A percentile compares a stretch with the other conserved stretches of the same genome.
These are phyloP conservation scores for Synergus umbraculus DNA, from an alignment of 2,888 invertebrate species.

Conservation along the genomic window DNA sequence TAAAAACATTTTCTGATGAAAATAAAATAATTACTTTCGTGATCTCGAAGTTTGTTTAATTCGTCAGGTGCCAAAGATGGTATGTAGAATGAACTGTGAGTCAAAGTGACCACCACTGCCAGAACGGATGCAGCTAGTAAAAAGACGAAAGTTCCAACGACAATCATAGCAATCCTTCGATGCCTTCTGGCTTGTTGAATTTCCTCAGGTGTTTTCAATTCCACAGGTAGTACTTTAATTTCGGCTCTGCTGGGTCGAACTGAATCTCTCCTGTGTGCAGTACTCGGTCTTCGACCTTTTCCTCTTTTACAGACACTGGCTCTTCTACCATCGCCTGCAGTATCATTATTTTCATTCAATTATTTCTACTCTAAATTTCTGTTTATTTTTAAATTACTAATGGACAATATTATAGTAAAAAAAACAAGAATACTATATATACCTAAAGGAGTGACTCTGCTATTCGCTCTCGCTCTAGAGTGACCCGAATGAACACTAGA, in stretches of 20 bases:
- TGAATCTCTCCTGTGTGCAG: constrained; percentile 90
- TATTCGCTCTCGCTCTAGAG: constrained; percentile 69
- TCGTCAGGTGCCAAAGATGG: constrained; percentile 81
- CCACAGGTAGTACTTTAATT: constrained; percentile 61
- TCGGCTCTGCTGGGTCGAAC: constrained; percentile 75
- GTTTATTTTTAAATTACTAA: background rate
- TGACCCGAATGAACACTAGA: constrained; percentile 65
- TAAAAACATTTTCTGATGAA: background rate
- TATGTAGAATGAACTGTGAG: constrained; percentile 83
- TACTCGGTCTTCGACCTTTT: constrained; percentile 63
- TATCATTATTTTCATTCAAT: constrained; percentile 26
- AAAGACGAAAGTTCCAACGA: constrained; percentile 86
- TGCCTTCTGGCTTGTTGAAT: constrained; percentile 84
- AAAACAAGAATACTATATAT: constrained; percentile 50
- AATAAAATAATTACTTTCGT: constrained; percentile 60
- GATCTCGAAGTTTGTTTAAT: constrained; percentile 68
- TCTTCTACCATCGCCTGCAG: constrained; percentile 68
- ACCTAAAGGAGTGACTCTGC: constrained; percentile 72
- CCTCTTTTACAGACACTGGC: constrained; percentile 66
- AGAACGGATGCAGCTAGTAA: constrained; percentile 86
- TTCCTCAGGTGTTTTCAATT: constrained; percentile 71
- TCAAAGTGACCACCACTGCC: constrained; percentile 88
- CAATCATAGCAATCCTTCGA: constrained; percentile 84
- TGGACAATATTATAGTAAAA: background rate
- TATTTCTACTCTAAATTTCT: background rate